Evolutionary conservation across 2,888 invertebrate species (phyloP), one percentile per base, ranked within the genome.

Genomic region (Chirona hameri): DNA sequence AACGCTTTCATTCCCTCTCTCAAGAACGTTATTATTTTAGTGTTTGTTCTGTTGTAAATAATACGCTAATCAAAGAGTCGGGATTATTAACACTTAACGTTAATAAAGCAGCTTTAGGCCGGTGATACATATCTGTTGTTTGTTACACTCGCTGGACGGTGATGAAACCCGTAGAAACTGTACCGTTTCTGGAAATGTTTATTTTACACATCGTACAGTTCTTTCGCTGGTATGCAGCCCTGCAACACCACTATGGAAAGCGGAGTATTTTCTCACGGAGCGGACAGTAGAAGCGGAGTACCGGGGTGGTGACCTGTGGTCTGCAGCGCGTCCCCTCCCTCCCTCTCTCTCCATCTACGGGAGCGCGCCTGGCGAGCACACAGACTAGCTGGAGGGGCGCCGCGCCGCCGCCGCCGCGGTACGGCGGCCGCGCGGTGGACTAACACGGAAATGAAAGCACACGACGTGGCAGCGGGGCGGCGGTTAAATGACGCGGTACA

Each of bases 181-280:
- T 18, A 21, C 39, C 24, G 31, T 76, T 76, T 76, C 76, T 76
- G 76, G 76, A 76, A 76, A 76, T 76, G 39, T 76, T 46, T 76
- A 76, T 76, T 76, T 76, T 76, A 76, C 76, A 76, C 76, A 76
- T 76, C 39, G 76, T 76, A 46, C 76, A 76, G 46, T 76, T 31
- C 31, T 31, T 46, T 39, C 39, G 39, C 21, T 21, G 72, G 39
- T 24, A 76, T 46, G 39, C 27, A 24, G 39, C 46, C 76, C 39
- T 39, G 76, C 76, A 76, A 46, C 76, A 46, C 76, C 39, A 76
- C 76, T 21, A 76, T 46, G 46, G 76, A 46, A 76, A 76, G 76
- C 76, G 24, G 76, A 76, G 76, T 76, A 46, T 76, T 72, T 39
- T 76, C 69, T 69, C 39, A 46, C 76, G 76, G 76, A 46, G 76